phyloP scores from a whole-genome alignment of 53 echinoderm and acorn worm species.

The Antedon mediterranea region DNA sequence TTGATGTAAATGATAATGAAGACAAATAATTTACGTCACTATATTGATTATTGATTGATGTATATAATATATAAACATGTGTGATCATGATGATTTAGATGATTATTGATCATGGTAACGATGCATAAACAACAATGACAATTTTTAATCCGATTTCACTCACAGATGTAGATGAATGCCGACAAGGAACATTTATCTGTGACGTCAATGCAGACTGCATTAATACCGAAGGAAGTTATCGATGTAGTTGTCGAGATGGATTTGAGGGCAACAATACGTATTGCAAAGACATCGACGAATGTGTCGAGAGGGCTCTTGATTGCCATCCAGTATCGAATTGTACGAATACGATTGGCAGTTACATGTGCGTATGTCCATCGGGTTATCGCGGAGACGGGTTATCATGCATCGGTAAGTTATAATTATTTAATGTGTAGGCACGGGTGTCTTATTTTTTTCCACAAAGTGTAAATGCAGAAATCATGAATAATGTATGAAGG shows the following conservation, averaged over 20 bases:
- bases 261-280: not conserved
- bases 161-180: constrained; percentile 1
- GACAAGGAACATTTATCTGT: not conserved
- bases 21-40: too few species aligned
- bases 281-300: not conserved
- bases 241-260: not conserved
- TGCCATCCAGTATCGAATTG: not conserved
- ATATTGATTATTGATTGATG: too few species aligned
- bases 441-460: too few species aligned
- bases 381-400: not conserved
- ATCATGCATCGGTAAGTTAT: not conserved
- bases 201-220: constrained; percentile 2
- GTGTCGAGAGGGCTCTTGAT: not conserved
- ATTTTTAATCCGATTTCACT: not conserved
- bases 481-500: too few species aligned
- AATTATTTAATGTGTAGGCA: too few species aligned
- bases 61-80: too few species aligned
- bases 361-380: not conserved
- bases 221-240: constrained; percentile 1
- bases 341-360: not conserved
- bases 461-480: too few species aligned
- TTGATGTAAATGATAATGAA: too few species aligned
- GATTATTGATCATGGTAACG: too few species aligned
- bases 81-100: too few species aligned
- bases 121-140: too few species aligned